Conservation (phyloP, 2,888 invertebrate genomes). For the Geotrupes spiniger region DNA sequence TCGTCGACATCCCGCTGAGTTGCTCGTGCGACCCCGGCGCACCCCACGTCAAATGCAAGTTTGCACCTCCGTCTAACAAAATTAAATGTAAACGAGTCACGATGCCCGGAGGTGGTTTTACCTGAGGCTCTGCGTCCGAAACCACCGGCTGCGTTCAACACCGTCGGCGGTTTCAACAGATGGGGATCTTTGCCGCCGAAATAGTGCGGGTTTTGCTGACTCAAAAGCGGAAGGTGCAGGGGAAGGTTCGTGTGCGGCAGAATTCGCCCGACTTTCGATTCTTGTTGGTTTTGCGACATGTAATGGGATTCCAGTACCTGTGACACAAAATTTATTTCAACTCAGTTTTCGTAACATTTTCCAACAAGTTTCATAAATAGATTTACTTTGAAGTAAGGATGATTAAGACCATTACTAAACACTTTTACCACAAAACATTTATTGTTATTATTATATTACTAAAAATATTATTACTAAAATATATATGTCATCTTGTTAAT, state of each 20-base stretch:
- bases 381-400: no score
- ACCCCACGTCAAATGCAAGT: conserved; percentile 70
- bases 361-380: no score
- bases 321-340: not conserved
- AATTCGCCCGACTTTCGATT: conserved; percentile 46
- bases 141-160: conserved; percentile 78
- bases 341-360: no score
- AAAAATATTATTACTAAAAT: no score
- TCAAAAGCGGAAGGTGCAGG: conserved; percentile 77
- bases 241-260: conserved; percentile 82
- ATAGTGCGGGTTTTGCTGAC: conserved; percentile 79
- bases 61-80: conserved; percentile 81
- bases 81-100: conserved; percentile 2
- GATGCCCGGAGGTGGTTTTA: no score
- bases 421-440: no score
- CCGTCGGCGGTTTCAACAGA: conserved; percentile 87
- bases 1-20: conserved; percentile 52
- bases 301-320: conserved; percentile 56
- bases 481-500: no score
- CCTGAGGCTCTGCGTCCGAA: conserved; percentile 86
- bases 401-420: no score
- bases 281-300: conserved; percentile 44
- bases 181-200: conserved; percentile 92
- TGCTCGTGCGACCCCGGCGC: conserved; percentile 50
- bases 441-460: no score